A percentile compares a stretch with the other conserved stretches of the same genome.
phyloP scores from a whole-genome alignment of 1,140 invertebrate genomes.

The Bombyx mandarina region DNA sequence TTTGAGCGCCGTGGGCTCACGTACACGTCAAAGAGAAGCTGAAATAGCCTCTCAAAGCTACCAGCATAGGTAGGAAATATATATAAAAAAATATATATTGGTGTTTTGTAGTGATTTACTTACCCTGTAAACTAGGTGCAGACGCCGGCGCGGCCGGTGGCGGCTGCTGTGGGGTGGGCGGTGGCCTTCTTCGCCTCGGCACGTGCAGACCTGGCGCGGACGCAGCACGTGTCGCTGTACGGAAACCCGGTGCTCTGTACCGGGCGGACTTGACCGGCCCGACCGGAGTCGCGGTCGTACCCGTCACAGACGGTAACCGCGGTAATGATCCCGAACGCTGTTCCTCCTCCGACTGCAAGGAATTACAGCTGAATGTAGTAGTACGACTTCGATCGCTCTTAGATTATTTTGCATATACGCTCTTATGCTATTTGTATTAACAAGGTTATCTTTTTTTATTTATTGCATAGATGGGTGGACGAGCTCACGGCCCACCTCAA shows the following conservation, averaged over 20 bases:
- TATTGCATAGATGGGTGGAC: too few relatives aligned
- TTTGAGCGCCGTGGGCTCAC: too few relatives aligned
- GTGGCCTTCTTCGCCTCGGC: constrained; percentile 70
- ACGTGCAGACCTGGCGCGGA: constrained; percentile 80
- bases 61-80: too few relatives aligned
- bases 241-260: constrained; percentile 87
- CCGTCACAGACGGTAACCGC: constrained; percentile 76
- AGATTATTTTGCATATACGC: too few relatives aligned
- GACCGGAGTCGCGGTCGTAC: constrained; percentile 61
- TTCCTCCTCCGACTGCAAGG: constrained; percentile 72
- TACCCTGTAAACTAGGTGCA: constrained; percentile 54
- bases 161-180: constrained; percentile 70
- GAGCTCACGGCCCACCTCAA: too few relatives aligned
- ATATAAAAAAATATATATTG: too few relatives aligned
- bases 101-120: constrained; percentile 7
- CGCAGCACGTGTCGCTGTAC: constrained; percentile 77
- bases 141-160: constrained; percentile 42
- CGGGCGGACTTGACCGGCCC: constrained; percentile 85
- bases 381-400: too few relatives aligned
- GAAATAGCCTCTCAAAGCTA: too few relatives aligned
- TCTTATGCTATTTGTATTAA: too few relatives aligned
- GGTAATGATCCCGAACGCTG: constrained; percentile 84
- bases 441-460: too few relatives aligned
- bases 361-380: neutral
- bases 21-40: too few relatives aligned